Evolutionary conservation across 1,140 invertebrate species (phyloP), one percentile per base, ranked within the genome.

Genomic region (Acyrthosiphon pisum): DNA sequence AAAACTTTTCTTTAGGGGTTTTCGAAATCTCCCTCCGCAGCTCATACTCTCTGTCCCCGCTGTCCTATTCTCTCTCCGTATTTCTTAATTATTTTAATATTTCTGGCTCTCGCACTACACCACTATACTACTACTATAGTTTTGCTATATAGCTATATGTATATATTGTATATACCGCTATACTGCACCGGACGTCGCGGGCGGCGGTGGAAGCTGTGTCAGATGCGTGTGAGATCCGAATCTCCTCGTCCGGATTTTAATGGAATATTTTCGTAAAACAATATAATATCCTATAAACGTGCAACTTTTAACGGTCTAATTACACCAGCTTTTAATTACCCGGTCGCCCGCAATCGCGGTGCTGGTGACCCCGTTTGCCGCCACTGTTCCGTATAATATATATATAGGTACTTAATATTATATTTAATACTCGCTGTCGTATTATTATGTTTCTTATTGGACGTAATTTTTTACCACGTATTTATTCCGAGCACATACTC

Each of bases 31-130:
- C 46, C 35, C 50, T 89, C 50, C 37, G 22, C 14, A 7, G 41
- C n/a, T 60, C 7, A 7, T 50, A 18, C 48, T 50, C 88, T 41
- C 88, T 88, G 26, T 90, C 53, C 18, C 44, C 30, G 30, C 20
- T 35, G n/a, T 88, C 11, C 86, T 14, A 26, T 41, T 37, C 53
- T 44, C 26, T 68, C 37, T 44, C 14, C 44, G 6, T 44, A 50
- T n/a, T 50, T 86, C 81, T 86, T 93, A 93, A 93, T 93, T 93
- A 93, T 93, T 93, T 76, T 92, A 81, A 53, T 93, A 84, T 86
- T 93, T 81, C 76, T 91, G 56, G 2, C 44, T 48, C 76, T 46
- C 14, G 48, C 76, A 50, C 76, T 50, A 30, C 30, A 89, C 46
- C 37, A 53, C n/a, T 37, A 35, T 87, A 48, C 9, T 86, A n/a